Evolutionary conservation across 2,888 invertebrate genomes (phyloP), one percentile per base, ranked within the genome.

Genomic region (Tachina lurida): DNA sequence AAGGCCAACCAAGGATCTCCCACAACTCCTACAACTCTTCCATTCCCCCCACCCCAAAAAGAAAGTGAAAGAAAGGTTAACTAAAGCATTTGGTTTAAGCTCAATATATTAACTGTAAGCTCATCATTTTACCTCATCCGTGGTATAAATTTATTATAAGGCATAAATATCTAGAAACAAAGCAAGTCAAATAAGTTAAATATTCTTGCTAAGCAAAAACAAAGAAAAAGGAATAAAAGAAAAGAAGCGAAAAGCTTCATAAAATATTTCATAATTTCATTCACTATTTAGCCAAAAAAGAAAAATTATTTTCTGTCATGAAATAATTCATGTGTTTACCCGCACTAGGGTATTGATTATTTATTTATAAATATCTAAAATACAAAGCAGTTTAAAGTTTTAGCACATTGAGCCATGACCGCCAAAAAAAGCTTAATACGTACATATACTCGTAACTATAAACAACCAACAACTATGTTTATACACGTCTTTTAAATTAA

Each of bases 241-340:
- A 17, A 49, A 43, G 15, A 41, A 43, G 19, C 13, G 41, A 19
- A 19, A 43, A 52, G n/a, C 52, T 10, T 39, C 7, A 60, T 60
- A 8, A 52, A 75, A 52, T 17, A 41, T 22, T 22, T 4, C 39
- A 41, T 70, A 70, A 78, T 68, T 58, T 45, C 15, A 58, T 58
- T 45, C 12, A 47, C 22, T 41, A 10, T 43, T 31, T 31, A 45
- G 22, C 47, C 39, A 47, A 58, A 39, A 58, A 58, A 31, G 7
- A 31, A 31, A 5, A 10, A 47, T 67, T 47, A 58, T 58, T 39
- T 67, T 7, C 47, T 60, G 31, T 67, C 43, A 65, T 43, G 8
- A n/a, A 31, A 17, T 47, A 12, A n/a, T 60, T 58, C 15, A 43
- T 60, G 3, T 47, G 13, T 58, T 58, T 17, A 17, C 47, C 13